Conservation (phyloP, 2,888 invertebrate genomes). For the Sminthurides aquaticus region DNA sequence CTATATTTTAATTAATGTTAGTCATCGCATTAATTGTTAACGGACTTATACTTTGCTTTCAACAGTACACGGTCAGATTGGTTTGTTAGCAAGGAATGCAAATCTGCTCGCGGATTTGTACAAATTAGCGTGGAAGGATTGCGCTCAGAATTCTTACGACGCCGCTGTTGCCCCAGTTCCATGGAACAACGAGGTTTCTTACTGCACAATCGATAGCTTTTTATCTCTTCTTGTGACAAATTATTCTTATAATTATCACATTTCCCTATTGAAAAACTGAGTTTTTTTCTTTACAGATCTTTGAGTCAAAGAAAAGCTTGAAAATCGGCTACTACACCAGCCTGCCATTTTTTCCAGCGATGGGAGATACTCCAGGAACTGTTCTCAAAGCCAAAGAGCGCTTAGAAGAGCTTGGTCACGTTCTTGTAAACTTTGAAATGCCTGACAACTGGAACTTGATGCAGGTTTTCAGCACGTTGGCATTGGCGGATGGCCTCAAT, state of each 20-base stretch:
- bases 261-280: too few species aligned
- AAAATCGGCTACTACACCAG: slow-evolving; percentile 30
- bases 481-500: background rate
- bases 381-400: slow-evolving; percentile 24
- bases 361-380: slow-evolving; percentile 26
- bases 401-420: slow-evolving; percentile 26
- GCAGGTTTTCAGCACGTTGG: background rate
- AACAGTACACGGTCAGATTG: slow-evolving; percentile 2
- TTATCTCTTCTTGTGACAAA: too few species aligned
- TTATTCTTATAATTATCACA: too few species aligned
- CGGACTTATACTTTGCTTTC: too few species aligned
- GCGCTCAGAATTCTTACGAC: slow-evolving; percentile 4
- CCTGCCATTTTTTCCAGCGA: slow-evolving; percentile 24
- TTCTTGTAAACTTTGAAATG: slow-evolving; percentile 26
- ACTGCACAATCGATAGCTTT: too few species aligned
- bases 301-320: slow-evolving; percentile 17
- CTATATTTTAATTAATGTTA: too few species aligned
- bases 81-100: background rate
- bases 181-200: slow-evolving; percentile 7
- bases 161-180: slow-evolving; percentile 4
- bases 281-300: background rate
- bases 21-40: too few species aligned
- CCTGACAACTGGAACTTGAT: slow-evolving; percentile 12
- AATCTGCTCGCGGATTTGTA: slow-evolving; percentile 1
- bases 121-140: background rate